Conservation (phyloP, 2,888 invertebrate genomes). For the Lagria hirta region DNA sequence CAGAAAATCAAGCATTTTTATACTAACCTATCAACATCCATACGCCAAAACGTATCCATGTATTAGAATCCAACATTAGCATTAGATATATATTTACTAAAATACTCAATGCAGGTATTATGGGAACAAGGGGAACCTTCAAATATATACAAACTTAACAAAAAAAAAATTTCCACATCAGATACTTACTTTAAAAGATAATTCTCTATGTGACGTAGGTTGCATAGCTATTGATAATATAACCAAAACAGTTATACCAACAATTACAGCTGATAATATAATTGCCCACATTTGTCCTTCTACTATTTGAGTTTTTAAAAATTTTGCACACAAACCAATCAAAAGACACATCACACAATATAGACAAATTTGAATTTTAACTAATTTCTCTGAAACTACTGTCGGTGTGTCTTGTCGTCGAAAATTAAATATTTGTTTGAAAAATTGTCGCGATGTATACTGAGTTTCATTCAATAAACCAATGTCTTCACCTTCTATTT, state of each 20-base stretch:
- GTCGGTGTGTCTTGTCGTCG: slow-evolving; percentile 52
- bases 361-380: slow-evolving; percentile 55
- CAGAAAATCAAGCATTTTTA: slow-evolving; percentile 1
- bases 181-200: slow-evolving; percentile 63
- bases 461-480: slow-evolving; percentile 27
- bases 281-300: slow-evolving; percentile 49
- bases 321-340: slow-evolving; percentile 46
- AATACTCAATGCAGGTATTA: slow-evolving; percentile 78
- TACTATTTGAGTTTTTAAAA: slow-evolving; percentile 44
- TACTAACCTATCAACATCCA: slow-evolving; percentile 80
- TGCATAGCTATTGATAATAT: slow-evolving; percentile 61
- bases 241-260: slow-evolving; percentile 47
- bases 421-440: slow-evolving; percentile 56
- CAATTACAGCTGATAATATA: slow-evolving; percentile 32
- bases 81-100: slow-evolving; percentile 83
- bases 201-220: slow-evolving; percentile 62
- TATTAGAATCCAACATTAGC: slow-evolving; percentile 73
- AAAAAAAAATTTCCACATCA: slow-evolving; percentile 5
- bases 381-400: slow-evolving; percentile 54
- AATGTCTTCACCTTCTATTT: slow-evolving; percentile 34
- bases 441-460: slow-evolving; percentile 25
- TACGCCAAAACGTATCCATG: slow-evolving; percentile 81
- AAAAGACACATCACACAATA: slow-evolving; percentile 53
- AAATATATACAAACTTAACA: slow-evolving; percentile 31
- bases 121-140: slow-evolving; percentile 81